Evolutionary conservation across 2,113 vertebrate species (phyloP).

Genomic region (Lutjanus erythropterus): DNA sequence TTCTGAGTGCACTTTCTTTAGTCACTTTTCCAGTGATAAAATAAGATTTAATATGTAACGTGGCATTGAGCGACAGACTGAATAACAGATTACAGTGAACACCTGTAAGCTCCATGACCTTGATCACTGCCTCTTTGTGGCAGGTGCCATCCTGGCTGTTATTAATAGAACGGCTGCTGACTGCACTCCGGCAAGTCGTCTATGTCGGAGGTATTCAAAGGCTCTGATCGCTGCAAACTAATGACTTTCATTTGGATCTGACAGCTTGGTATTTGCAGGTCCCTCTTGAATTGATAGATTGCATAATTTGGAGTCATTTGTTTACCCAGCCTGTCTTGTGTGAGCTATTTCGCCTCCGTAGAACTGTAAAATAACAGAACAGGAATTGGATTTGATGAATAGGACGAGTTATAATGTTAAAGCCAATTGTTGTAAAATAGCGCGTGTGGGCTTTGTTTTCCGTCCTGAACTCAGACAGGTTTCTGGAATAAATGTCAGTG

Average conservation of each 20-base stretch:
- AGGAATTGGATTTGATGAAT: slow-evolving; percentile 68
- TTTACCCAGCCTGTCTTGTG: slow-evolving; percentile 71
- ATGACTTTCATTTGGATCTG: slow-evolving; percentile 80
- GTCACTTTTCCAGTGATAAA: neutral
- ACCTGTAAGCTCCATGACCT: slow-evolving; percentile 62
- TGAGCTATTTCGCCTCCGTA: slow-evolving; percentile 52
- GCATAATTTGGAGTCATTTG: slow-evolving; percentile 79
- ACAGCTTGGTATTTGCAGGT: slow-evolving; percentile 78
- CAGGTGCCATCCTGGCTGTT: slow-evolving; percentile 69
- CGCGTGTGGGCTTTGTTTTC: slow-evolving; percentile 32
- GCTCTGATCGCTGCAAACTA: slow-evolving; percentile 76
- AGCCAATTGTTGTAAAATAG: slow-evolving; percentile 49
- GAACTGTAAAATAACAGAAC: slow-evolving; percentile 62
- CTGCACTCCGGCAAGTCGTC: slow-evolving; percentile 63
- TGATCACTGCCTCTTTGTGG: slow-evolving; percentile 62
- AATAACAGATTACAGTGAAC: slow-evolving; percentile 54
- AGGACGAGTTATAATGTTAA: slow-evolving; percentile 43
- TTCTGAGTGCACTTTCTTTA: neutral
- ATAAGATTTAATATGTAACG: slow-evolving; percentile 17
- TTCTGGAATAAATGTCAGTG: slow-evolving; percentile 6
- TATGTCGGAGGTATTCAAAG: slow-evolving; percentile 62
- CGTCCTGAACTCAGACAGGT: neutral
- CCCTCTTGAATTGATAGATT: slow-evolving; percentile 77
- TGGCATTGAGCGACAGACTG: slow-evolving; percentile 18
- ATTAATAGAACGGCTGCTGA: slow-evolving; percentile 74